Percentiles rank a stretch among this genome's conserved stretches.
Conservation (phyloP, 2,113 vertebrate genomes). For the Ivindomyrus marchei region DNA sequence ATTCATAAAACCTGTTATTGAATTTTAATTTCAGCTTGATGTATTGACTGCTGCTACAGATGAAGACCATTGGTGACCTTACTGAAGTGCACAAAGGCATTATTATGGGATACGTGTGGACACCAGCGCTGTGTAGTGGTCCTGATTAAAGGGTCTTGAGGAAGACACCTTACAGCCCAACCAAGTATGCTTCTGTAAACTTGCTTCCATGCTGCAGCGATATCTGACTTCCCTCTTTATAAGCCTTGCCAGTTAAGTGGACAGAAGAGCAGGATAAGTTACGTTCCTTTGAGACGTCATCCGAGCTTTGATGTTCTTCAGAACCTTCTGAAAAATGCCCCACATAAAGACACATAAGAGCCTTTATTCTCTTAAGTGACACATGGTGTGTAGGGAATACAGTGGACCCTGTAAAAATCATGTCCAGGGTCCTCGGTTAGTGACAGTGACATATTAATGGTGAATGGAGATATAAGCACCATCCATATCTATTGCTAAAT, state of each 20-base stretch:
- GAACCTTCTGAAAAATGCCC: constrained; percentile 23
- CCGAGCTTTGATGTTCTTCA: constrained; percentile 21
- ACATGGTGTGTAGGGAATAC: neutral
- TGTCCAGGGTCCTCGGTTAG: neutral
- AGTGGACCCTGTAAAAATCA: neutral
- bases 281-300: constrained; percentile 27
- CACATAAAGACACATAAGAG: constrained; percentile 27
- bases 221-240: constrained; percentile 20
- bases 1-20: neutral
- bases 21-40: neutral
- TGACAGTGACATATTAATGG: neutral
- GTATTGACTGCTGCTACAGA: neutral
- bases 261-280: constrained; percentile 33
- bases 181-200: neutral
- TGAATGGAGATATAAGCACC: neutral
- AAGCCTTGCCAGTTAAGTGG: constrained; percentile 34
- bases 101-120: neutral
- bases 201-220: constrained; percentile 18
- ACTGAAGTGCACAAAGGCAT: neutral
- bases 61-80: neutral
- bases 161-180: neutral
- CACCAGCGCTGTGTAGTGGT: neutral
- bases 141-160: neutral
- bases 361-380: neutral
- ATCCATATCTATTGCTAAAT: neutral